Evolutionary conservation across 2,888 invertebrate genomes (phyloP).

Genomic region (Eulithis prunata): DNA sequence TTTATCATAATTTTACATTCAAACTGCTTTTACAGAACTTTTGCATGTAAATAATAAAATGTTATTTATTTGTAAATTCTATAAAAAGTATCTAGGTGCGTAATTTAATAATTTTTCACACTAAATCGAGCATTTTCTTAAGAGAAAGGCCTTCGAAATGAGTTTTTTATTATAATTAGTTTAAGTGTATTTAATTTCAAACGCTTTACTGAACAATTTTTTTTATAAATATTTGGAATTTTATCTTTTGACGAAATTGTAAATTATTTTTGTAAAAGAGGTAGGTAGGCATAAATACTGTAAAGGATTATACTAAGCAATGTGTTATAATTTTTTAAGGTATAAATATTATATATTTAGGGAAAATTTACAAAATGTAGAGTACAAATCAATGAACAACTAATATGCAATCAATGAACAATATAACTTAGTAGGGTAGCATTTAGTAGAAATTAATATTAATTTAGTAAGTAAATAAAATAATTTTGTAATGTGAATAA

Average conservation of each 20-base stretch:
- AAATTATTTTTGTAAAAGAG: too few species aligned
- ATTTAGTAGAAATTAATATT: slow-evolving; percentile 40
- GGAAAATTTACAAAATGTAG: not conserved
- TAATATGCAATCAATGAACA: slow-evolving; percentile 21
- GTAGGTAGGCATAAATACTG: too few species aligned
- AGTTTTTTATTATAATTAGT: not conserved
- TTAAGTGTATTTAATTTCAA: not conserved
- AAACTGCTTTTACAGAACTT: not conserved
- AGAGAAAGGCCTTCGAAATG: not conserved
- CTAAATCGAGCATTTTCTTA: slow-evolving; percentile 1
- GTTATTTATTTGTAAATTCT: not conserved
- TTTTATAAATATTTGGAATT: slow-evolving; percentile 1
- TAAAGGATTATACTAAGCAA: too few species aligned
- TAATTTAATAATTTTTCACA: not conserved
- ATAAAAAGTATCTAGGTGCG: not conserved
- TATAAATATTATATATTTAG: not conserved
- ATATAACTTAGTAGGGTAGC: slow-evolving; percentile 26
- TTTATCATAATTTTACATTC: not conserved
- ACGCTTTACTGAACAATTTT: not conserved
- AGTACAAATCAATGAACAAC: not conserved
- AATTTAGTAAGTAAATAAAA: slow-evolving; percentile 17
- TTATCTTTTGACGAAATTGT: slow-evolving; percentile 7
- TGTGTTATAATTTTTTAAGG: not conserved
- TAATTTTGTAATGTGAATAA: not conserved
- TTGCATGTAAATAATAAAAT: not conserved